Conservation (phyloP, 92 coral and sea anemone species). For the Porites divaricata region DNA sequence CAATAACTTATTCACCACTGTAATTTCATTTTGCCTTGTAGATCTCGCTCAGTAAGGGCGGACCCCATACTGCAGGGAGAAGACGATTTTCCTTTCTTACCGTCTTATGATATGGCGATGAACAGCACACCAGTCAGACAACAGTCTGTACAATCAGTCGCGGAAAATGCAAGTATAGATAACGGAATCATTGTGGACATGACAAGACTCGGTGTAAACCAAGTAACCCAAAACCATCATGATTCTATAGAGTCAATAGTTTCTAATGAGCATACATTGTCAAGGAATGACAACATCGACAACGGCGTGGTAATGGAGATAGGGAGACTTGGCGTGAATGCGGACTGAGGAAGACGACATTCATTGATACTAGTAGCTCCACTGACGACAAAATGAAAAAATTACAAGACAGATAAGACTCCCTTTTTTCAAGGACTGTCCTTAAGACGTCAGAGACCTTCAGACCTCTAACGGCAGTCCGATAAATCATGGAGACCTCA, state of each 20-base stretch:
- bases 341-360: no score
- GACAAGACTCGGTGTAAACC: background rate
- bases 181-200: slow-evolving; percentile 16
- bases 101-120: slow-evolving; percentile 42
- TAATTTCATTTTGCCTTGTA: background rate
- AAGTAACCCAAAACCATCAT: background rate
- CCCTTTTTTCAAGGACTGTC: no score
- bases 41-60: slow-evolving; percentile 18
- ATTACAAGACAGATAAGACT: no score
- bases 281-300: background rate
- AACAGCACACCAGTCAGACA: background rate
- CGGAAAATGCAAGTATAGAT: background rate
- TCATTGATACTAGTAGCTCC: no score
- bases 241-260: background rate
- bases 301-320: background rate
- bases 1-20: background rate
- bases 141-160: background rate
- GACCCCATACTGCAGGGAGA: background rate
- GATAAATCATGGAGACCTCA: no score
- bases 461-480: no score
- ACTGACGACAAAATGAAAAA: no score
- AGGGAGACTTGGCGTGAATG: background rate
- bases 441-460: no score
- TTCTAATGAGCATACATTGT: background rate
- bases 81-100: slow-evolving; percentile 27